A percentile compares a stretch with the other conserved stretches of the same genome.
phyloP scores from a whole-genome alignment of 1,140 invertebrate genomes.

The Drosophila setifemur region DNA sequence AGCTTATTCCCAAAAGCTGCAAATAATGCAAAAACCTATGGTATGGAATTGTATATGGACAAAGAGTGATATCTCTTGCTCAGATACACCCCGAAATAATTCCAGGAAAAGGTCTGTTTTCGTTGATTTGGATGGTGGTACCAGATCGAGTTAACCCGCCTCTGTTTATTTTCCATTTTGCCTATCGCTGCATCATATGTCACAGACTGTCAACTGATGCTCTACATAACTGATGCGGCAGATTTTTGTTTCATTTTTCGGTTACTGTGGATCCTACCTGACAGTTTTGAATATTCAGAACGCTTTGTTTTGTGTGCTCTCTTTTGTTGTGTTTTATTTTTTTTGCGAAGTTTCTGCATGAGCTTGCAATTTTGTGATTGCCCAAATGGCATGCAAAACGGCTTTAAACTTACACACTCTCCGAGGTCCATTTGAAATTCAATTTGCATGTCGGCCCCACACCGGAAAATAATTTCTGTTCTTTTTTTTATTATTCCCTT shows the following conservation, averaged over 20 bases:
- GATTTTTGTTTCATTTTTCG: slow-evolving; percentile 6
- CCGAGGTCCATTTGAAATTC: slow-evolving; percentile 21
- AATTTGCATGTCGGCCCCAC: slow-evolving; percentile 3
- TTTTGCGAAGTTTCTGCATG: slow-evolving; percentile 17
- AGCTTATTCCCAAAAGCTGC: not conserved
- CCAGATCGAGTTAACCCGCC: not conserved
- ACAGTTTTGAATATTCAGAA: slow-evolving; percentile 27
- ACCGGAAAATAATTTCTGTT: not conserved
- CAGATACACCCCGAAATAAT: not conserved
- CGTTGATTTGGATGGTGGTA: slow-evolving; percentile 5
- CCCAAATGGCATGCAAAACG: slow-evolving; percentile 4
- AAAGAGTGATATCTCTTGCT: not conserved
- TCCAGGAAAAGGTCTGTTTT: slow-evolving; percentile 4
- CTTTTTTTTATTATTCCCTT: not conserved
- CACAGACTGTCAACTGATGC: slow-evolving; percentile 29
- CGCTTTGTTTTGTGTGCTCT: slow-evolving; percentile 9
- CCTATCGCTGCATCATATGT: slow-evolving; percentile 3
- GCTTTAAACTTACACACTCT: slow-evolving; percentile 7
- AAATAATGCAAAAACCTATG: slow-evolving; percentile 5
- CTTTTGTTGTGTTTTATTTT: slow-evolving; percentile 7
- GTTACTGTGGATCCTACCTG: not conserved
- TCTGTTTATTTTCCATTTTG: slow-evolving; percentile 27
- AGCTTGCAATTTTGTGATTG: slow-evolving; percentile 3
- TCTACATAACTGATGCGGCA: slow-evolving; percentile 39
- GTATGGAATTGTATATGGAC: slow-evolving; percentile 2